Evolutionary conservation across 1,140 invertebrate genomes (phyloP), one percentile per base, ranked within the genome.

Genomic region (Anoplolepis gracilipes): DNA sequence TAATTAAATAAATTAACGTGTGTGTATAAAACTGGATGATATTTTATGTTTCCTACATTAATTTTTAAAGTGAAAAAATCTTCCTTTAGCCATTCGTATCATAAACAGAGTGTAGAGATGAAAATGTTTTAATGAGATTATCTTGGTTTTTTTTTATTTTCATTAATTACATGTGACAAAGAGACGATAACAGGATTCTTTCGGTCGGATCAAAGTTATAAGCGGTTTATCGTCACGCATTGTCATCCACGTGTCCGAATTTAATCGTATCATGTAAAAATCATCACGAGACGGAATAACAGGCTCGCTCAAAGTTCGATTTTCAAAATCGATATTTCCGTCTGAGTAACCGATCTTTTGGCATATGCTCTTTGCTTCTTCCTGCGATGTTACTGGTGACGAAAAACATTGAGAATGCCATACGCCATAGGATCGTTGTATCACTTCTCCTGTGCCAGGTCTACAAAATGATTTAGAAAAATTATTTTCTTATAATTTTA

Each of bases 331-430:
- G 0, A 90, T 36, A 1, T 13, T 82, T 25, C 93, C 93, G 3
- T 64, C 25, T 5, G 28, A 7, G 11, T 91, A 94, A 3, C 90
- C 90, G 1, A 92, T 39, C 0, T 49, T 78, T 65, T 73, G 33
- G 62, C 94, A 94, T 0, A 89, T n/a, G 0, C 82, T 70, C 0
- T 10, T 25, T 0, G 85, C 86, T 10, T 93, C 85, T 0, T 78
- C 22, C 0, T 84, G 30, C 10, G 90, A 70, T 1, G 82, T 30
- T 8, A 90, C 13, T 1, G 89, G 87, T 7, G 42, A 28, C 0
- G 94, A 90, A 49, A 95, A 96, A 90, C 96, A 97, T 84, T 96
- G 95, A 0, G 95, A 92, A 72, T 96, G 95, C 96, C 96, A 96
- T 33, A 96, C 92, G 5, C 96, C 96, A 53, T 94, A 95, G 1